A percentile compares a stretch with the other conserved stretches of the same genome.
Evolutionary conservation across 2,797 vertebrate species (phyloP).

Genomic region (Girardinus metallicus): DNA sequence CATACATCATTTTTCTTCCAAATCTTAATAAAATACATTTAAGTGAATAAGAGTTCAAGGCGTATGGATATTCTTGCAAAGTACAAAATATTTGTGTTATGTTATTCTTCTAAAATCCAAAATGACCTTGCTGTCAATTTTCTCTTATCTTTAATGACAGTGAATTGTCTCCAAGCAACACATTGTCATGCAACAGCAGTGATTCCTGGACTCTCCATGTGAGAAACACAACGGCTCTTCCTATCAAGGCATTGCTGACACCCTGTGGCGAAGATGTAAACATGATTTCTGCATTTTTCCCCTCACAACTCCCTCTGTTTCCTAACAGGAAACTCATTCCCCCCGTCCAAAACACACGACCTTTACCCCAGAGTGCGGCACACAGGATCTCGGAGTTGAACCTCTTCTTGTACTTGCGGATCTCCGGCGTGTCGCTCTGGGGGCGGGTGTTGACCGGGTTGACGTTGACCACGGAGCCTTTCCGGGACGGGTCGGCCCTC

Average conservation of each 20-base stretch:
- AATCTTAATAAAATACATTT: not conserved
- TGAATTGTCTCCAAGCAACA: not conserved
- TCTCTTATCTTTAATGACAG: not conserved
- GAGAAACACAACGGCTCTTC: not conserved
- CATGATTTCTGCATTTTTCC: not conserved
- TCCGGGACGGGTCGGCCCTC: constrained; percentile 93
- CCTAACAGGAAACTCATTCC: not conserved
- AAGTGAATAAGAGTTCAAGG: not conserved
- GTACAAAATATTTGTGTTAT: not conserved
- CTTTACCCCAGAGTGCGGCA: constrained; percentile 95
- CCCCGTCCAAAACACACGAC: not conserved
- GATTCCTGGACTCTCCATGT: not conserved
- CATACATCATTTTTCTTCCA: no score
- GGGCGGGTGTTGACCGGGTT: constrained; percentile 97
- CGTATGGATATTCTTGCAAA: not conserved
- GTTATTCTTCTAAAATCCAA: not conserved
- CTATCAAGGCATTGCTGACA: constrained; percentile 41
- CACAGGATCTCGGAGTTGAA: constrained; percentile 99
- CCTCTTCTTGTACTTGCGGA: constrained; percentile 99
- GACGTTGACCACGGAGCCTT: constrained; percentile 97
- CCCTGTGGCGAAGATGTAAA: constrained; percentile 41
- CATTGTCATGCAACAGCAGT: not conserved
- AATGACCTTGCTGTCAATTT: not conserved
- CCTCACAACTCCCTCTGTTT: no score
- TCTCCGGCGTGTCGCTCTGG: constrained; percentile 97